phyloP scores from a whole-genome alignment of 1,140 invertebrate species.

The Cataglyphis hispanica region DNA sequence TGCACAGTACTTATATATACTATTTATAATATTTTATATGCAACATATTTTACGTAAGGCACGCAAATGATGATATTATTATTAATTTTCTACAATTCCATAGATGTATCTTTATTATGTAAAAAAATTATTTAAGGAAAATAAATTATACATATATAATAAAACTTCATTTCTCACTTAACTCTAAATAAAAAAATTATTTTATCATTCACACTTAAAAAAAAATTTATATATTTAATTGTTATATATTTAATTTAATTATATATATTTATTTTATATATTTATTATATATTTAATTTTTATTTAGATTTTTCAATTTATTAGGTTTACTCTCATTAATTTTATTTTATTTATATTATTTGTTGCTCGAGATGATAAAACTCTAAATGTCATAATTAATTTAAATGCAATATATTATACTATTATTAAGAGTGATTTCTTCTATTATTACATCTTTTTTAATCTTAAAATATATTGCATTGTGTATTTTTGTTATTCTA shows the following conservation, averaged over 20 bases:
- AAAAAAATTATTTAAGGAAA: neutral
- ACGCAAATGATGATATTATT: neutral
- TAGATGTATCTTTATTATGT: neutral
- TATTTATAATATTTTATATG: too few species aligned
- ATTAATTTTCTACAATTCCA: neutral
- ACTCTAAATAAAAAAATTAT: neutral
- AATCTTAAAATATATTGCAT: neutral
- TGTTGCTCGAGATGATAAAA: neutral
- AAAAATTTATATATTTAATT: slow-evolving; percentile 1
- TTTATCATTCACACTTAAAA: neutral
- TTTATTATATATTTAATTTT: slow-evolving; percentile 1
- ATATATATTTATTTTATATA: neutral
- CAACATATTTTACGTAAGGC: neutral
- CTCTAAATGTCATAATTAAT: neutral
- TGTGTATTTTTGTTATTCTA: slow-evolving; percentile 4
- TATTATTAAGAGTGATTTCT: slow-evolving; percentile 9
- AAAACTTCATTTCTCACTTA: neutral
- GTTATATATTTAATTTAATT: slow-evolving; percentile 4
- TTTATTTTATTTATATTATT: neutral
- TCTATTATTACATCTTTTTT: slow-evolving; percentile 8
- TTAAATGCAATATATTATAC: neutral
- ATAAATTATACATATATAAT: neutral
- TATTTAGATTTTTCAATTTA: neutral
- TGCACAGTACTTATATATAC: too few species aligned
- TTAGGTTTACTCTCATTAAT: neutral